Percentiles rank a stretch among this genome's conserved stretches.
Conservation (phyloP, 2,888 invertebrate genomes). For the Drosophila putrida region DNA sequence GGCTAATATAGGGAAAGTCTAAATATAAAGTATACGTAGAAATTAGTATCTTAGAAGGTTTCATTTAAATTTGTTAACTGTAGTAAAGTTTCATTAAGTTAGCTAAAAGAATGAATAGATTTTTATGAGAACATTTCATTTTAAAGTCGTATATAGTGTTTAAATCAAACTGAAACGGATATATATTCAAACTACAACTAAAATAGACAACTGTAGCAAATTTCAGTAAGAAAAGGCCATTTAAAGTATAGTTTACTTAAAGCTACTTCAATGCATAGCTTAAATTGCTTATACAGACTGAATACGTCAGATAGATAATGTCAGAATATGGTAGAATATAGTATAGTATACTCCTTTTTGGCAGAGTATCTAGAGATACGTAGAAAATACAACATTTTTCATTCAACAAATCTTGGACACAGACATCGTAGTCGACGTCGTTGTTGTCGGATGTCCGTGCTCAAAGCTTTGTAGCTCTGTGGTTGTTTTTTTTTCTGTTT, state of each 20-base stretch:
- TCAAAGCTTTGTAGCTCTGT: constrained; percentile 38
- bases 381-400: constrained; percentile 42
- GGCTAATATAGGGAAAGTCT: too few relatives aligned
- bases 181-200: background rate
- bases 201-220: background rate
- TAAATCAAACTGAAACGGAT: background rate
- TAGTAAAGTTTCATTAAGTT: too few relatives aligned
- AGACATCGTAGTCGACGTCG: constrained; percentile 24
- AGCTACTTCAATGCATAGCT: too few relatives aligned
- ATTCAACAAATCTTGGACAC: constrained; percentile 61
- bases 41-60: too few relatives aligned
- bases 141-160: background rate
- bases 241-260: too few relatives aligned
- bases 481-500: constrained; percentile 19
- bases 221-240: background rate
- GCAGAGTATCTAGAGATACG: constrained; percentile 24
- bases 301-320: background rate
- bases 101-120: too few relatives aligned
- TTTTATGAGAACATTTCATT: too few relatives aligned
- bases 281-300: background rate
- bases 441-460: constrained; percentile 65
- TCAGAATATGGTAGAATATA: background rate
- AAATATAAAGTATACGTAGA: too few relatives aligned
- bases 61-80: too few relatives aligned
- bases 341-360: background rate